Evolutionary conservation across 2,113 vertebrate genomes (phyloP).

Genomic region (Furnarius figulus): DNA sequence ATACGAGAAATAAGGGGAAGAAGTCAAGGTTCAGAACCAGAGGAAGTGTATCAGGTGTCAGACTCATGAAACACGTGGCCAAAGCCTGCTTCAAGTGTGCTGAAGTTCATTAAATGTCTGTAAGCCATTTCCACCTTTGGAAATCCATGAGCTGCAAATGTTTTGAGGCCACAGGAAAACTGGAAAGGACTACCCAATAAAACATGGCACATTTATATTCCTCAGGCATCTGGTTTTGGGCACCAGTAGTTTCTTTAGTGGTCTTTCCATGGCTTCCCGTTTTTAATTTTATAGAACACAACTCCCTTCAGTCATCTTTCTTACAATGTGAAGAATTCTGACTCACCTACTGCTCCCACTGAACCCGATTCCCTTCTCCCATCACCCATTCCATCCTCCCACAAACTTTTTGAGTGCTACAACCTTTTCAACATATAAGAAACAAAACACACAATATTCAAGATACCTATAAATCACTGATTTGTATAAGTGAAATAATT

Average conservation of each 20-base stretch:
- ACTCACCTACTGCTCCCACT: neutral
- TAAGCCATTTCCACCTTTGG: neutral
- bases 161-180: neutral
- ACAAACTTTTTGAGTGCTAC: neutral
- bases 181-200: neutral
- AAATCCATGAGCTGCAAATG: neutral
- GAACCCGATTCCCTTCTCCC: neutral
- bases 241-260: neutral
- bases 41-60: neutral
- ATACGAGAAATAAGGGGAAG: neutral
- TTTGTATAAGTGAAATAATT: neutral
- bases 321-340: neutral
- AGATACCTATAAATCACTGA: neutral
- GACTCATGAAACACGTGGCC: fast-evolving
- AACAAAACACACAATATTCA: neutral
- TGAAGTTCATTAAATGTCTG: neutral
- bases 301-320: neutral
- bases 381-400: neutral
- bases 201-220: neutral
- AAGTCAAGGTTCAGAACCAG: neutral
- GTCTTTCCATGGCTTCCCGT: neutral
- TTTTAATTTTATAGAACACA: neutral
- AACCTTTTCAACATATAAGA: neutral
- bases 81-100: neutral
- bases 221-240: neutral